A percentile compares a stretch with the other conserved stretches of the same genome.
These are phyloP conservation scores for Mormyrops attenuatus DNA, from an alignment of 2,797 vertebrate species.

Conservation along the genomic window DNA sequence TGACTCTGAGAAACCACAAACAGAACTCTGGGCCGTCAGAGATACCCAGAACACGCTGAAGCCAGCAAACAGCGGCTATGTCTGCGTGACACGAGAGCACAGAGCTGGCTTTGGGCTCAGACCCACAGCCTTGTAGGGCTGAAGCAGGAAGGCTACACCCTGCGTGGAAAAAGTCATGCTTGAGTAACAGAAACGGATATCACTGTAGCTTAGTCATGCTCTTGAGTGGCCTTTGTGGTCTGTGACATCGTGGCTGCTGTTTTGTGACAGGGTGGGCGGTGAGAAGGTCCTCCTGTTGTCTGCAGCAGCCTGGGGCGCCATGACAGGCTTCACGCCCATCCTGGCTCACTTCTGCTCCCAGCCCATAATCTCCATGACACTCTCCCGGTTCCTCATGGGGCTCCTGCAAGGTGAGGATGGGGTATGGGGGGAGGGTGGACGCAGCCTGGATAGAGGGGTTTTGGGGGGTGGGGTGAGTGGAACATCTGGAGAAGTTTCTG, in stretches of 20 bases:
- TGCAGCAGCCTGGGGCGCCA: slow-evolving; percentile 82
- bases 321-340: slow-evolving; percentile 79
- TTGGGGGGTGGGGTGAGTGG: background rate
- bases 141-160: background rate
- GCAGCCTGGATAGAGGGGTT: background rate
- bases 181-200: background rate
- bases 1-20: background rate
- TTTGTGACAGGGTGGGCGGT: slow-evolving; percentile 76
- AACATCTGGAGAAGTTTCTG: background rate
- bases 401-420: slow-evolving; percentile 80
- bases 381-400: slow-evolving; percentile 84
- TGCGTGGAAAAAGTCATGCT: background rate
- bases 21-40: background rate
- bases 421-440: background rate
- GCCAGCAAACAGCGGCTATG: background rate
- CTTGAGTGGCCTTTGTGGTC: background rate
- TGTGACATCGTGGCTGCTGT: background rate
- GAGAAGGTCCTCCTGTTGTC: slow-evolving; percentile 89
- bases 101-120: background rate
- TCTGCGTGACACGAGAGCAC: background rate
- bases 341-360: slow-evolving; percentile 72
- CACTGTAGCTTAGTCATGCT: background rate
- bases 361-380: slow-evolving; percentile 78
- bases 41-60: background rate
- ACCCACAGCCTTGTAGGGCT: background rate